phyloP scores from a whole-genome alignment of 2,113 vertebrate species.

The Nothoprocta pentlandii region DNA sequence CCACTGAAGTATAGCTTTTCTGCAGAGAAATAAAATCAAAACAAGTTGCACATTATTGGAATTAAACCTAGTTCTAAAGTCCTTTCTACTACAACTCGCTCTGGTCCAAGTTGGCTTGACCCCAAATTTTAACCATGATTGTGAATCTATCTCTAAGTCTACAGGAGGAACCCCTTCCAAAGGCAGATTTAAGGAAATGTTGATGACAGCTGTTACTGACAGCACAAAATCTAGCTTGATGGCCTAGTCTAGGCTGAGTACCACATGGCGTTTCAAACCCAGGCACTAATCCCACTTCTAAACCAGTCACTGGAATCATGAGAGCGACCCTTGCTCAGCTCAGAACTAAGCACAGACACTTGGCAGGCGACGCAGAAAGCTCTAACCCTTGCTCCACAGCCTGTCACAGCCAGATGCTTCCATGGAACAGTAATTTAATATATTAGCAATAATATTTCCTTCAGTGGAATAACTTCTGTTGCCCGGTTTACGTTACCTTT shows the following conservation, averaged over 20 bases:
- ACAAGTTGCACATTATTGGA: background rate
- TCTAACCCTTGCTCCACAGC: background rate
- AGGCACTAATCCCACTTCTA: conserved; percentile 17
- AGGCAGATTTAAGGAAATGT: conserved; percentile 11
- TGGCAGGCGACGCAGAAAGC: background rate
- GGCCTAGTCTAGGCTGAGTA: background rate
- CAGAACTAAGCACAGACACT: background rate
- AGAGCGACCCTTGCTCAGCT: background rate
- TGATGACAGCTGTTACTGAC: conserved; percentile 33
- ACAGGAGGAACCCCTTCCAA: background rate
- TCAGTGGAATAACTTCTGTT: background rate
- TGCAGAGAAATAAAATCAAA: conserved; percentile 20
- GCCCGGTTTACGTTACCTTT: background rate
- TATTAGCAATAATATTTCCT: background rate
- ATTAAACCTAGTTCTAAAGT: background rate
- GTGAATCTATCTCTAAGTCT: background rate
- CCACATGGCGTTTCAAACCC: background rate
- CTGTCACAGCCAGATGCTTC: conserved; percentile 21
- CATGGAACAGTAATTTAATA: background rate
- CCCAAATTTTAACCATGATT: background rate
- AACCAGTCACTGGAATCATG: background rate
- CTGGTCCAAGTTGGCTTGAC: background rate
- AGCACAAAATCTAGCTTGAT: conserved; percentile 31
- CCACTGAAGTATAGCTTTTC: background rate
- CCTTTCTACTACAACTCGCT: background rate